These are phyloP conservation scores for Halcyon leucocephala DNA, from an alignment of 2,797 vertebrate species.

Conservation along the genomic window DNA sequence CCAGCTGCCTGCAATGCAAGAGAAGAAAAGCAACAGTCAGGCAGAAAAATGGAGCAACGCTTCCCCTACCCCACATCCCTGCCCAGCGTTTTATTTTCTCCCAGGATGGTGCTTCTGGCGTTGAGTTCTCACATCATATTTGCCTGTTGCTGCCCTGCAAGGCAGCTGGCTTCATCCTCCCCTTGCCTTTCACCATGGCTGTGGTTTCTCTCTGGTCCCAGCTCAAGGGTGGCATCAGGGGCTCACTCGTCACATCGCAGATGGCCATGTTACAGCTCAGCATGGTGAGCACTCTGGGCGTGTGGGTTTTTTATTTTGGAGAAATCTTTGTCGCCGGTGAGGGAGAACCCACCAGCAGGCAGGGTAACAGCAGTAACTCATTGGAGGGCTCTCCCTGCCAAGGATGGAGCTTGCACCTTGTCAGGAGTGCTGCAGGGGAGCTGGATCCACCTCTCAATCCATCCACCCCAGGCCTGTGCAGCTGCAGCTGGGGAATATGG, in stretches of 20 bases:
- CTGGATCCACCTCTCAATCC: neutral
- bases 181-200: neutral
- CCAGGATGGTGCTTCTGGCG: neutral
- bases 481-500: neutral
- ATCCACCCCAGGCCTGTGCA: neutral
- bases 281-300: neutral
- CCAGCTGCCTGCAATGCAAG: constrained; percentile 52
- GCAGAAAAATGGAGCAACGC: neutral
- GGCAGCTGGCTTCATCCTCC: neutral
- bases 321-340: neutral
- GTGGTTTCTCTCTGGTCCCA: neutral
- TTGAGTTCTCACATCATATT: neutral
- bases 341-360: neutral
- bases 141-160: neutral
- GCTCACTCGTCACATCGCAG: neutral
- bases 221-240: neutral
- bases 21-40: constrained; percentile 6
- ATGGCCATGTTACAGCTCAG: neutral
- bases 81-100: neutral
- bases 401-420: rapidly evolving
- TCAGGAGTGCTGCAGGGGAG: neutral
- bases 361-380: neutral
- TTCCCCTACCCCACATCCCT: neutral
- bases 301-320: neutral
- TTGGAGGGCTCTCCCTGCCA: neutral